Evolutionary conservation across 2,888 invertebrate species (phyloP), one percentile per base, ranked within the genome.

Genomic region (Sussaba pulchella): DNA sequence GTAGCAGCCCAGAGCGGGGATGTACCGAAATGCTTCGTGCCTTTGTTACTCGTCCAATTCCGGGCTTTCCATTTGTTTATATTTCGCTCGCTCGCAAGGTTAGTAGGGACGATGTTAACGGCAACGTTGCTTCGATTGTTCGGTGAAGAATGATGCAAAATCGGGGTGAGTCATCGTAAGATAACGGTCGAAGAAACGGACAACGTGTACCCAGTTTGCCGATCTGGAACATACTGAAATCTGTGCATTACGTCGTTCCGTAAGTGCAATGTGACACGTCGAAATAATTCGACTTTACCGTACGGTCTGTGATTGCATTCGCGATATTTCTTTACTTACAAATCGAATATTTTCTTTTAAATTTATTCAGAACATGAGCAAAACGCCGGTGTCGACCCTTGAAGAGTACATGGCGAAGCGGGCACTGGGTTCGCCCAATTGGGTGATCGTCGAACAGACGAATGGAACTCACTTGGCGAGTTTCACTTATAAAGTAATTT

Each of bases 331-430:
- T n/a, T n/a, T n/a, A n/a, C n/a, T n/a, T n/a, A n/a, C n/a, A n/a
- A n/a, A n/a, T n/a, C n/a, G n/a, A n/a, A n/a, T n/a, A n/a, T n/a
- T n/a, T n/a, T n/a, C n/a, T n/a, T n/a, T n/a, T n/a, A n/a, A n/a
- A n/a, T n/a, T n/a, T n/a, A n/a, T 47, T 61, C 24, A 71, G 72
- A 67, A 14, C 43, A 79, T 79, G 79, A 80, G 80, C 14, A 81
- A 81, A 21, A 81, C 80, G 2, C 67, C 80, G 0, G 47, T 81
- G 2, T 72, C 80, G 1, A 50, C 61, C 9, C 57, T 81, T 2
- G 71, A 81, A n/a, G 80, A 81, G 41, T 76, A 31, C 3, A 17
- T 45, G 10, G 76, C 39, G 0, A 80, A 76, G 45, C 2, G 24
- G 0, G n/a, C 5, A 12, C 47, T 10, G 19, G 71, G 67, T 2